A percentile compares a stretch with the other conserved stretches of the same genome.
Conservation (phyloP, 2,888 invertebrate species). For the Ephialtes manifestator region DNA sequence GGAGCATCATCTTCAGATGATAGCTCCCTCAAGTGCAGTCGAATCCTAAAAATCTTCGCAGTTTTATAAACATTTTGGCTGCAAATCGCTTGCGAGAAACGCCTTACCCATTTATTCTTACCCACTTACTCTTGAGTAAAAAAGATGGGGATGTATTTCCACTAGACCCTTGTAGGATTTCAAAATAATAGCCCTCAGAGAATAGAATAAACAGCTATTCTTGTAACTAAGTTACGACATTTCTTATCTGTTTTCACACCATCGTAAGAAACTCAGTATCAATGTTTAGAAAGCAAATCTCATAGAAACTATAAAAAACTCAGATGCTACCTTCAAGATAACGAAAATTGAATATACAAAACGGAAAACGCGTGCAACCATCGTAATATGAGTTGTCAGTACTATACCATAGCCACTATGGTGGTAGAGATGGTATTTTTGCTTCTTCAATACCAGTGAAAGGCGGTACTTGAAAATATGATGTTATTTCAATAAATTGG, state of each 20-base stretch:
- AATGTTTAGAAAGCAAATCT: not conserved
- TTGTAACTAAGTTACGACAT: not conserved
- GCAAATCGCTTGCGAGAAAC: too few relatives aligned
- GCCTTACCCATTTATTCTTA: too few relatives aligned
- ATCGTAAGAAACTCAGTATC: not conserved
- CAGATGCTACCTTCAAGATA: not conserved
- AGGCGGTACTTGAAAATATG: too few relatives aligned
- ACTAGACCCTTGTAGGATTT: not conserved
- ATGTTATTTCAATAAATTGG: too few relatives aligned
- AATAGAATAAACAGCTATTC: not conserved
- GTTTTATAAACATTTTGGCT: too few relatives aligned
- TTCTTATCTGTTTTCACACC: constrained; percentile 13
- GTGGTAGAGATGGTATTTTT: too few relatives aligned
- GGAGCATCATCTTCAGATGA: too few relatives aligned
- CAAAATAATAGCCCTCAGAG: not conserved
- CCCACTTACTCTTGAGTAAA: not conserved
- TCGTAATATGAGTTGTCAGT: not conserved
- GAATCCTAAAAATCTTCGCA: too few relatives aligned
- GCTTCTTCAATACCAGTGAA: too few relatives aligned
- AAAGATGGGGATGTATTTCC: not conserved
- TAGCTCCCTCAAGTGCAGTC: too few relatives aligned
- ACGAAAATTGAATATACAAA: not conserved
- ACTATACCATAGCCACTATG: too few relatives aligned
- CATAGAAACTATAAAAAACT: not conserved
- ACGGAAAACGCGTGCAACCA: not conserved